A percentile compares a stretch with the other conserved stretches of the same genome.
Evolutionary conservation across 2,888 invertebrate genomes (phyloP).

Genomic region (Euclidia mi): DNA sequence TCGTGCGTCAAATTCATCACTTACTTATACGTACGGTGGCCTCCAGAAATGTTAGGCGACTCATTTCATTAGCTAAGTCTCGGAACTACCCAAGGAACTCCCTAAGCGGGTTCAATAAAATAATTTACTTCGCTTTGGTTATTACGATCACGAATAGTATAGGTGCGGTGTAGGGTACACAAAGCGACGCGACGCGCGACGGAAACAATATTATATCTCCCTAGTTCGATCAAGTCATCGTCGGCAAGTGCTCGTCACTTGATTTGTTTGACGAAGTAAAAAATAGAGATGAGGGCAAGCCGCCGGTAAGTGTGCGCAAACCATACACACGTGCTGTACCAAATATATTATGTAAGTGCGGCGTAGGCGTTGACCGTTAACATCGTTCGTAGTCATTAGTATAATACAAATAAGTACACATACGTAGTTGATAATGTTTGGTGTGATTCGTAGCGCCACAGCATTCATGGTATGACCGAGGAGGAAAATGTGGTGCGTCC

Average conservation of each 20-base stretch:
- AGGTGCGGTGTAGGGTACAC: conserved; percentile 32
- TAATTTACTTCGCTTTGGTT: conserved; percentile 55
- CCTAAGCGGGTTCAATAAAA: conserved; percentile 56
- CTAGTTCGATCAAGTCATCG: conserved; percentile 31
- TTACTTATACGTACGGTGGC: conserved; percentile 15
- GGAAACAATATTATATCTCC: conserved; percentile 31
- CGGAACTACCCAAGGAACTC: conserved; percentile 51
- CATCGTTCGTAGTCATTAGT: no score
- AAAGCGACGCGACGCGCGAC: conserved; percentile 10
- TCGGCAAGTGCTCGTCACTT: conserved; percentile 27
- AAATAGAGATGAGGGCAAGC: conserved; percentile 4
- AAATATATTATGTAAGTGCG: neutral
- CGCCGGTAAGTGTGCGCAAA: neutral
- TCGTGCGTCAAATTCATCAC: conserved; percentile 9
- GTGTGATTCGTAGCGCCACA: conserved; percentile 92
- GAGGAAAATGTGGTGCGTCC: conserved; percentile 96
- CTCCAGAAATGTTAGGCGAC: conserved; percentile 50
- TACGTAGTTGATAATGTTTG: conserved; percentile 30
- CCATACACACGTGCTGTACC: neutral
- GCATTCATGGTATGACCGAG: conserved; percentile 98
- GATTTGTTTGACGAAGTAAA: conserved; percentile 24
- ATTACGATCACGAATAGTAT: conserved; percentile 48
- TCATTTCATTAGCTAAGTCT: conserved; percentile 58
- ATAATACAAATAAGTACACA: no score
- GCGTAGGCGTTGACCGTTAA: neutral